These are phyloP conservation scores for Hypanus sabinus DNA, from an alignment of 2,113 vertebrate genomes.

Conservation along the genomic window DNA sequence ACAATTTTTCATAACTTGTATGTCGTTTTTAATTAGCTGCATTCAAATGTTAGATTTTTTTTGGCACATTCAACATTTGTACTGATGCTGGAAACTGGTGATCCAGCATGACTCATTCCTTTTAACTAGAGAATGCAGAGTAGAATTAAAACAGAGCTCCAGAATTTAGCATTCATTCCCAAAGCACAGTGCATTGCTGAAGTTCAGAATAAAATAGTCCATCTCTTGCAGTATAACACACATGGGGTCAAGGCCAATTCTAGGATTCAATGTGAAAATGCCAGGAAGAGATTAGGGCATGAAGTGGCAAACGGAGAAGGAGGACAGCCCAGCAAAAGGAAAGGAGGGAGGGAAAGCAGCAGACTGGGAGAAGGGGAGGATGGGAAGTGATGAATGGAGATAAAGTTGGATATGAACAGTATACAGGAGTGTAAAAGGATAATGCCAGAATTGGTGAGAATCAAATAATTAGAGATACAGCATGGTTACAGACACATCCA, in stretches of 20 bases:
- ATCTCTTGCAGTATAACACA: neutral
- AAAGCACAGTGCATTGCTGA: neutral
- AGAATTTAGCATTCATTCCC: neutral
- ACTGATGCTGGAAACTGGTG: neutral
- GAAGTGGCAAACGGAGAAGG: too few species aligned
- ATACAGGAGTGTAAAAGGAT: too few species aligned
- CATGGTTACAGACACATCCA: too few species aligned
- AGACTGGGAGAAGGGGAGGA: too few species aligned
- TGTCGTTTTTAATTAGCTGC: neutral
- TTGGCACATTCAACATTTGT: neutral
- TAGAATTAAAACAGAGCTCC: neutral
- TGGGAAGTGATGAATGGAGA: too few species aligned
- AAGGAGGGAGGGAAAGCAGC: neutral
- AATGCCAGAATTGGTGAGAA: too few species aligned
- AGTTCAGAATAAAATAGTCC: neutral
- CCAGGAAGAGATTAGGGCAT: neutral
- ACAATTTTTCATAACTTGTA: neutral
- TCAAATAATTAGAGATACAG: too few species aligned
- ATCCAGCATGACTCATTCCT: neutral
- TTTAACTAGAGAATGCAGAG: neutral
- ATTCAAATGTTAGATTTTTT: slow-evolving; percentile 9
- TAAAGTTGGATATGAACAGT: too few species aligned
- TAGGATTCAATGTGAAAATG: neutral
- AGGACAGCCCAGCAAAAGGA: neutral
- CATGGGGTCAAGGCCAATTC: neutral